These are phyloP conservation scores for Platysternon megacephalum DNA, from an alignment of 2,113 vertebrate genomes.

Conservation along the genomic window DNA sequence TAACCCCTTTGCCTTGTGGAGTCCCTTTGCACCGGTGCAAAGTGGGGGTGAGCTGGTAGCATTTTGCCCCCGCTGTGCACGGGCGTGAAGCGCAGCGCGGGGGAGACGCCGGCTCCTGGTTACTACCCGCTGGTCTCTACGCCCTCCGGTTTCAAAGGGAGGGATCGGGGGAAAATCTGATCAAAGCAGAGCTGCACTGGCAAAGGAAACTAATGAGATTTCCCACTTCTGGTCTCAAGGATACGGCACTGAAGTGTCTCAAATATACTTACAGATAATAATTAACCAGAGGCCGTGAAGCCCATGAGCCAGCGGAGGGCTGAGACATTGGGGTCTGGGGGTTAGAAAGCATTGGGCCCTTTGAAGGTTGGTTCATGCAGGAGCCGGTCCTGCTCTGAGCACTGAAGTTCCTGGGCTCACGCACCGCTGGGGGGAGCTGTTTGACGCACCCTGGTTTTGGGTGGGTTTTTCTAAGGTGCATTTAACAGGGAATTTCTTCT, in stretches of 20 bases:
- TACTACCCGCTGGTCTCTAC: too few relatives aligned
- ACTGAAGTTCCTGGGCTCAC: not conserved
- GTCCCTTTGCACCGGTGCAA: not conserved
- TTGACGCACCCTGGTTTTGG: not conserved
- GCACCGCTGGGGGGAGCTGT: not conserved
- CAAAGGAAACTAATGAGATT: too few relatives aligned
- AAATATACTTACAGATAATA: not conserved
- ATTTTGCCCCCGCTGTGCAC: not conserved
- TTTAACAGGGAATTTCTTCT: not conserved
- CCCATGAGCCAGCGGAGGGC: not conserved
- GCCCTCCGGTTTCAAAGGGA: too few relatives aligned
- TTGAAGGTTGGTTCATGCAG: not conserved
- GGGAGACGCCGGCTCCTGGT: too few relatives aligned
- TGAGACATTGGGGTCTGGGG: not conserved
- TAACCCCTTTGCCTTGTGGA: not conserved
- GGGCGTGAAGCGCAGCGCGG: too few relatives aligned
- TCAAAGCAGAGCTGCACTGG: not conserved
- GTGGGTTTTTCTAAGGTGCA: not conserved
- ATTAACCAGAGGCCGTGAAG: not conserved
- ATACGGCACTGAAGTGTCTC: not conserved
- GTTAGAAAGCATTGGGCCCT: not conserved
- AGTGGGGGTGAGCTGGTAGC: too few relatives aligned
- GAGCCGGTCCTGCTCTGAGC: not conserved
- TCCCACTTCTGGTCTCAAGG: not conserved
- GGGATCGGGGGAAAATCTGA: too few relatives aligned